Base-by-base conservation (phyloP, 2,113 vertebrate genomes). In the Ancistrus triradiatus region DNA sequence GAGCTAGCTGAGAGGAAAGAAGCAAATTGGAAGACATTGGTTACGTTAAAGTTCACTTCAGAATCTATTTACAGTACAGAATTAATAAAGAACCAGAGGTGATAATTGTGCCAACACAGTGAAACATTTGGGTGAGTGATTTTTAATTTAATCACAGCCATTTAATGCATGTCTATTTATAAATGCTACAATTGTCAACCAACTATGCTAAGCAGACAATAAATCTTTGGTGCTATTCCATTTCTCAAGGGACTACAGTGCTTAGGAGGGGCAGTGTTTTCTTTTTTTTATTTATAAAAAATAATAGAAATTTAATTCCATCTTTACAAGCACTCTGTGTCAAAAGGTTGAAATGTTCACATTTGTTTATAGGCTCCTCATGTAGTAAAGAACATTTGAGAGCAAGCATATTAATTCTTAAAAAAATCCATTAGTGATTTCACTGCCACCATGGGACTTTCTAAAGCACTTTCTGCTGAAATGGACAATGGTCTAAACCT, bases 61-160 rank as follows among this genome's bases (percentile, higher is more conserved):
- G 63, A 79, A 74, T 83, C 68, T 80, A 82, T 83, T 83, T 80
- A 73, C 75, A 73, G 75, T 72, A 66, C 42, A 67, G 63, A 77
- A 79, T 79, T 80, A 83, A 80, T 78, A 83, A 33, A 81, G 75
- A 75, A 73, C 74, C 70, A 42, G 80, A 78, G 78, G 81, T 77
- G 77, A 74, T 74, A 55, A 44, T 50, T 37, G 69, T 70, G 73
- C 63, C 48, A 57, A 64, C 74, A 58, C 74, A 63, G 68, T 78
- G 60, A 65, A 80, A 80, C 64, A 79, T 74, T 77, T 70, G 68
- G 59, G 67, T 68, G 77, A 78, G 70, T 59, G 75, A 80, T 78
- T 77, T 76, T 77, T 76, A 76, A 67, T 80, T 84, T 76, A 81
- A 81, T 82, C 69, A 73, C 63, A 53, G 28, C 46, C 58, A 46